A percentile compares a stretch with the other conserved stretches of the same genome.
phyloP scores from a whole-genome alignment of 1,140 invertebrate genomes.

The Stegodyphus dumicola region DNA sequence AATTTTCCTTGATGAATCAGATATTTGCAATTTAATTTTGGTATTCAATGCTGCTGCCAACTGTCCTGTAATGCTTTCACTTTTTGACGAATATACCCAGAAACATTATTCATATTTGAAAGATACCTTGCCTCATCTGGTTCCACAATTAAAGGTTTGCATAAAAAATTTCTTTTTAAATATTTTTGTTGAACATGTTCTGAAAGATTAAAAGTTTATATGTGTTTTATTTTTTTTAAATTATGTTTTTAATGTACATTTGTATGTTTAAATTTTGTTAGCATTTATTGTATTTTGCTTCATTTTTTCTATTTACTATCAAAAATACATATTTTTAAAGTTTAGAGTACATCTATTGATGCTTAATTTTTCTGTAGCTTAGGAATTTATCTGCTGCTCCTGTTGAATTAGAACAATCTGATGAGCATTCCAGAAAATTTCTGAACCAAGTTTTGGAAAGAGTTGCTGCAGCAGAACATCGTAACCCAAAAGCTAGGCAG shows the following conservation, averaged over 20 bases:
- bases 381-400: conserved; percentile 32
- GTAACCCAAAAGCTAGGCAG: conserved; percentile 48
- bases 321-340: background rate
- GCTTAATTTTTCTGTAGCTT: conserved; percentile 21
- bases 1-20: conserved; percentile 68
- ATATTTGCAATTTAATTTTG: conserved; percentile 90
- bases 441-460: conserved; percentile 62
- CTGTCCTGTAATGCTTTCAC: conserved; percentile 88
- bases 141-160: conserved; percentile 81
- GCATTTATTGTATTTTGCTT: background rate
- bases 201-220: too few species aligned
- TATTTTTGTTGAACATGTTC: too few species aligned
- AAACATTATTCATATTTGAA: conserved; percentile 94
- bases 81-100: conserved; percentile 91
- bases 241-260: background rate
- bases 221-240: too few species aligned
- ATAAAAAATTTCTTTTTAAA: background rate
- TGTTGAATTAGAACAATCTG: conserved; percentile 37
- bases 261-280: background rate
- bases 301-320: background rate
- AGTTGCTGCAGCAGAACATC: conserved; percentile 49
- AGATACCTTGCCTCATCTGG: conserved; percentile 92
- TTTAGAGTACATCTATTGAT: background rate
- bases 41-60: conserved; percentile 94
- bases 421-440: conserved; percentile 58